Percentiles rank a stretch among this genome's conserved stretches.
These are phyloP conservation scores for Drosophila helvetica DNA, from an alignment of 2,888 invertebrate species.

Conservation along the genomic window DNA sequence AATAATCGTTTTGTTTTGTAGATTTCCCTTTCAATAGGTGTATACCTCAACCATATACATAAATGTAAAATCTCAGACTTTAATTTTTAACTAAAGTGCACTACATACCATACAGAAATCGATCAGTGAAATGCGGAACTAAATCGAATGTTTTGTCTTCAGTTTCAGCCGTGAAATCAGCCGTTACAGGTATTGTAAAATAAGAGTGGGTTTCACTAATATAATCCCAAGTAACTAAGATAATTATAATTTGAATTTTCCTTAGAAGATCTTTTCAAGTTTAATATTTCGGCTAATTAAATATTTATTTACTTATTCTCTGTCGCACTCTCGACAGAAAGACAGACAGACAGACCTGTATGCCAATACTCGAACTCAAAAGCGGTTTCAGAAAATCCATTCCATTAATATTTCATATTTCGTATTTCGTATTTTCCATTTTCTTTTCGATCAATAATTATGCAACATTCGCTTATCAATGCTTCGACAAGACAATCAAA, in stretches of 20 bases:
- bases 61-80: conserved; percentile 81
- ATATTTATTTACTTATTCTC: conserved; percentile 70
- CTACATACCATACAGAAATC: conserved; percentile 73
- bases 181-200: conserved; percentile 38
- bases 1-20: conserved; percentile 49
- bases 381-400: conserved; percentile 51
- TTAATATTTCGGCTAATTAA: conserved; percentile 75
- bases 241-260: conserved; percentile 55
- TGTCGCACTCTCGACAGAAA: conserved; percentile 11
- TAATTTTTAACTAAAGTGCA: conserved; percentile 80
- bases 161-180: conserved; percentile 14
- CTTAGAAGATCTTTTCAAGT: conserved; percentile 71
- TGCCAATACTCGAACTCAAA: conserved; percentile 62
- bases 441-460: conserved; percentile 58
- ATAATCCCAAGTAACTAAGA: conserved; percentile 53
- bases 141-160: conserved; percentile 38
- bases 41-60: conserved; percentile 64
- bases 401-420: conserved; percentile 29
- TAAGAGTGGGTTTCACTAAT: conserved; percentile 52
- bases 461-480: conserved; percentile 70
- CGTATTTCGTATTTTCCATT: conserved; percentile 42
- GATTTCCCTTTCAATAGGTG: conserved; percentile 46
- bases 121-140: conserved; percentile 54
- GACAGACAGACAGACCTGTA: conserved; percentile 2
- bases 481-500: conserved; percentile 76